Percentiles rank a stretch among this genome's conserved stretches.
Evolutionary conservation across 2,888 invertebrate genomes (phyloP).

Genomic region (Hyalella azteca): DNA sequence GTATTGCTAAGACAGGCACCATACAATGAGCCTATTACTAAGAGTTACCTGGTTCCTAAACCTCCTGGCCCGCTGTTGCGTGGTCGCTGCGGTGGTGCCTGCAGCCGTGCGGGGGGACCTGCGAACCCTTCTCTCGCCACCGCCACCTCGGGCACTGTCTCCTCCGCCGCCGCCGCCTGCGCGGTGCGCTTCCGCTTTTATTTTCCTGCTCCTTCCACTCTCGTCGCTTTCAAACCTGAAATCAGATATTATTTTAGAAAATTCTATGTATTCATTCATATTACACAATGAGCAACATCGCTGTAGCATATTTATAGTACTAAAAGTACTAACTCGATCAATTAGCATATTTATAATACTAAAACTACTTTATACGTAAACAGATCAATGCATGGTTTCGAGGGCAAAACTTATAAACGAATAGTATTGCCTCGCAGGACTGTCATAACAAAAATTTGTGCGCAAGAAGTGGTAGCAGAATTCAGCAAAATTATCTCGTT

Average conservation of each 20-base stretch:
- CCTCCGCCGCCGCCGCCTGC: not conserved
- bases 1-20: not conserved
- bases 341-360: not conserved
- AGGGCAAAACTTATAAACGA: not conserved
- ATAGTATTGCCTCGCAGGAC: not conserved
- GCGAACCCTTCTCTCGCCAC: constrained; percentile 2
- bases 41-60: not conserved
- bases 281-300: not conserved
- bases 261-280: not conserved
- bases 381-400: not conserved
- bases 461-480: not conserved
- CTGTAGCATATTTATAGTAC: not conserved
- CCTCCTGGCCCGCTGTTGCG: not conserved
- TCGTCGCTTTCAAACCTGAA: constrained; percentile 5
- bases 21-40: not conserved
- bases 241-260: not conserved
- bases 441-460: not conserved
- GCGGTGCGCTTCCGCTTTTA: not conserved
- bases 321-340: not conserved
- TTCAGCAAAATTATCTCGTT: no score
- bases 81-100: not conserved
- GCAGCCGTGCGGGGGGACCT: constrained; percentile 1
- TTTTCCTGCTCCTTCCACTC: not conserved
- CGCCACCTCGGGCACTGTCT: not conserved
- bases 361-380: not conserved